These are phyloP conservation scores for Pardosa pseudoannulata DNA, from an alignment of 2,888 invertebrate species.

Conservation along the genomic window DNA sequence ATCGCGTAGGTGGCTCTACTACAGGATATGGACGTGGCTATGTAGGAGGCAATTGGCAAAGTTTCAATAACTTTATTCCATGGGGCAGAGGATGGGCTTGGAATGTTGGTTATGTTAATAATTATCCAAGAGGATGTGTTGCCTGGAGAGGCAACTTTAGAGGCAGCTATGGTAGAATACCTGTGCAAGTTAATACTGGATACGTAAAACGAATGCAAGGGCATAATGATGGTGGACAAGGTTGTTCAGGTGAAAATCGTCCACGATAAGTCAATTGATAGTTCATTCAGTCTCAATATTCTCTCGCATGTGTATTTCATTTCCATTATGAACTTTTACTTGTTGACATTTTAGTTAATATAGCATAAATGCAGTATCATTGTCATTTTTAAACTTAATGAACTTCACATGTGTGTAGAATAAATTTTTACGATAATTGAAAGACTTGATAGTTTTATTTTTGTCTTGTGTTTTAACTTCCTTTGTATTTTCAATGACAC, in stretches of 20 bases:
- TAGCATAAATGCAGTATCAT: neutral
- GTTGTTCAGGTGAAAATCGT: constrained; percentile 44
- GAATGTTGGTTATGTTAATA: constrained; percentile 75
- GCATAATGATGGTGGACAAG: constrained; percentile 82
- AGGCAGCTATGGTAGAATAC: constrained; percentile 87
- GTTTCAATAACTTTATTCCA: too few species aligned
- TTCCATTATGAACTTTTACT: constrained; percentile 36
- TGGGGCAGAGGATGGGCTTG: constrained; percentile 76
- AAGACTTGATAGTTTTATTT: too few species aligned
- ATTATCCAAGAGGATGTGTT: constrained; percentile 75
- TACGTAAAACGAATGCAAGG: constrained; percentile 83
- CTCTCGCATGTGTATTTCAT: neutral
- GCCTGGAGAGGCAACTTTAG: constrained; percentile 78
- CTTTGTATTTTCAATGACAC: too few species aligned
- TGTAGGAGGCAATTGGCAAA: constrained; percentile 74
- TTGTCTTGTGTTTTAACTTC: too few species aligned
- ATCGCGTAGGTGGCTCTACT: constrained; percentile 41
- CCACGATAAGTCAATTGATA: constrained; percentile 11
- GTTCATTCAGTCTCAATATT: neutral
- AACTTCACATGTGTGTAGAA: neutral
- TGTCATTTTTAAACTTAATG: neutral
- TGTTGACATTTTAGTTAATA: constrained; percentile 18
- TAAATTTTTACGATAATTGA: constrained; percentile 10
- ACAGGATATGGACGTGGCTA: constrained; percentile 64
- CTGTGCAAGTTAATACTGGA: constrained; percentile 83